These are phyloP conservation scores for Danio choprae DNA, from an alignment of 2,797 vertebrate species.

Conservation along the genomic window DNA sequence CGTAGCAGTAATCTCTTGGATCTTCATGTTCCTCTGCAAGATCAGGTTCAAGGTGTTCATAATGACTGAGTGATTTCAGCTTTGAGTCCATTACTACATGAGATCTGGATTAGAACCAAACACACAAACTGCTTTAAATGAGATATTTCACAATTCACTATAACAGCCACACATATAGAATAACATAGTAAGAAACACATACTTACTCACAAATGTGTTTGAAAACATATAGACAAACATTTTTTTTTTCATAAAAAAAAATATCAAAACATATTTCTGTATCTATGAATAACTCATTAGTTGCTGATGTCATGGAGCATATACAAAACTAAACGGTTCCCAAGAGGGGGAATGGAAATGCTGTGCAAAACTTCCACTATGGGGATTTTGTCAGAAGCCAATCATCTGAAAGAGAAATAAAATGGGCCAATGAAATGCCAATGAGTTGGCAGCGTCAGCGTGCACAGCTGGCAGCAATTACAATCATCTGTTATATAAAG, in stretches of 20 bases:
- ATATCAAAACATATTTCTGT: not conserved
- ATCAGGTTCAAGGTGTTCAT: conserved; percentile 58
- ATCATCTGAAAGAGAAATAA: too few species aligned
- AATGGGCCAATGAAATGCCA: too few species aligned
- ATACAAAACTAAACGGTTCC: too few species aligned
- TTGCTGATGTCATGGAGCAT: conserved; percentile 34
- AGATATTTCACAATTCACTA: not conserved
- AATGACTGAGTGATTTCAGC: conserved; percentile 53
- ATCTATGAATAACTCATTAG: conserved; percentile 1
- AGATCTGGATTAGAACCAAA: conserved; percentile 52
- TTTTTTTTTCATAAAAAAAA: too few species aligned
- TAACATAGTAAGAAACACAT: not conserved
- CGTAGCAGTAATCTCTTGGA: conserved; percentile 73
- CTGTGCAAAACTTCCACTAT: too few species aligned
- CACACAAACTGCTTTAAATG: not conserved
- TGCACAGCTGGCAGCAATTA: too few species aligned
- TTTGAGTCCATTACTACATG: conserved; percentile 39
- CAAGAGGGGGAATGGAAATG: too few species aligned
- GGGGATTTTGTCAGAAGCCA: too few species aligned
- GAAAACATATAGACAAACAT: not conserved
- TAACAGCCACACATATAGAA: conserved; percentile 31
- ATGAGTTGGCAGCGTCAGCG: too few species aligned
- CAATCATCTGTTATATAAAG: too few species aligned
- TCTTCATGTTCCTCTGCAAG: conserved; percentile 70
- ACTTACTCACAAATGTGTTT: not conserved